Evolutionary conservation across 2,797 vertebrate species (phyloP).

Genomic region (Clarias platycephalus): DNA sequence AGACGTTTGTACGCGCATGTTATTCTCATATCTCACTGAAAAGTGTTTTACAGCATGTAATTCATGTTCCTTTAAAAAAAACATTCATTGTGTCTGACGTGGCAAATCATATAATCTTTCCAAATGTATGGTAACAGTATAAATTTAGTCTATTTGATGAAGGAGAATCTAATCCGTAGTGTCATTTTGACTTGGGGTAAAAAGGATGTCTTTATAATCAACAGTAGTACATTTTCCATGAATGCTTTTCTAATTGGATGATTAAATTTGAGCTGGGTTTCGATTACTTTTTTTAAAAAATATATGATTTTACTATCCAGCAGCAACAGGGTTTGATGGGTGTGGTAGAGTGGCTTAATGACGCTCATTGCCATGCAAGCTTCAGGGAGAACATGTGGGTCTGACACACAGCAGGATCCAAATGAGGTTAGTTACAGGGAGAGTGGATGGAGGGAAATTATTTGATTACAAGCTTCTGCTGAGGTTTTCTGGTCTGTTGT

Average conservation of each 20-base stretch:
- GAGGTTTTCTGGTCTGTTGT: conserved; percentile 28
- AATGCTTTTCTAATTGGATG: background rate
- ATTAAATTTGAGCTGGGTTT: conserved; percentile 1
- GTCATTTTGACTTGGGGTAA: background rate
- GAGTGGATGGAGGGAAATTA: conserved; percentile 37
- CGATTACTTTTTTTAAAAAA: conserved; percentile 45
- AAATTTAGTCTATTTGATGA: background rate
- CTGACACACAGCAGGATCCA: conserved; percentile 22
- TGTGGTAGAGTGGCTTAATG: conserved; percentile 55
- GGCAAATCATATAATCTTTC: background rate
- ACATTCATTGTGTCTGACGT: background rate
- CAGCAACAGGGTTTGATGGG: conserved; percentile 34
- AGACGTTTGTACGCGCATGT: background rate
- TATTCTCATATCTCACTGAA: background rate
- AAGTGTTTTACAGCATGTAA: background rate
- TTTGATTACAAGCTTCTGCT: conserved; percentile 38
- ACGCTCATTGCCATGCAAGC: conserved; percentile 43
- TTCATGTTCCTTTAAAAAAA: too few relatives aligned
- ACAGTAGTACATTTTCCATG: background rate
- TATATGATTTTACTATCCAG: background rate
- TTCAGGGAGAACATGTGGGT: conserved; percentile 23
- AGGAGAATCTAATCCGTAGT: background rate
- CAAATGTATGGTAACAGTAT: background rate
- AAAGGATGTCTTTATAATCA: background rate
- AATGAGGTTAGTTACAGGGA: conserved; percentile 36